phyloP scores from a whole-genome alignment of 2,113 vertebrate genomes.

The Oreotrochilus melanogaster region DNA sequence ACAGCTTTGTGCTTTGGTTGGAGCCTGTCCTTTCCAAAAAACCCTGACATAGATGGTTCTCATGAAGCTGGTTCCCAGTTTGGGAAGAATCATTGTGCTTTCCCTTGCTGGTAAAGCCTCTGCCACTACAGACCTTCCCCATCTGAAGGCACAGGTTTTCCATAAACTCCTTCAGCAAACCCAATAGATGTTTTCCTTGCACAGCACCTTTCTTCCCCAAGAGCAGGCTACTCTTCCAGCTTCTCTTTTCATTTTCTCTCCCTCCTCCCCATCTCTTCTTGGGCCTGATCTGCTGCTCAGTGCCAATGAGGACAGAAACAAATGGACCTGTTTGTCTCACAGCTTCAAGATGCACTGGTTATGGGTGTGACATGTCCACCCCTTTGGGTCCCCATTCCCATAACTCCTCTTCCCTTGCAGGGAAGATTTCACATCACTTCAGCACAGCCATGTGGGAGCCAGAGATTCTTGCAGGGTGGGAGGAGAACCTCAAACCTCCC shows the following conservation, averaged over 20 bases:
- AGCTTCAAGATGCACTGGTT: accelerated
- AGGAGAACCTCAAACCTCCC: background rate
- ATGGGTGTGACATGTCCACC: accelerated
- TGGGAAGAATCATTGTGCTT: background rate
- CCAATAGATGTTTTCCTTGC: background rate
- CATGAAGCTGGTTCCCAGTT: background rate
- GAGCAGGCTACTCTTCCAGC: background rate
- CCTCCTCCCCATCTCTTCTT: background rate
- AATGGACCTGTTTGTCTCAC: background rate
- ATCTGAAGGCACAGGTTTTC: background rate
- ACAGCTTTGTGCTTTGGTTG: background rate
- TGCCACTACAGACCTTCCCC: background rate
- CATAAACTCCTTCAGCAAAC: background rate
- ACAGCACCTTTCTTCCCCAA: background rate
- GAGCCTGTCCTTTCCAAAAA: background rate
- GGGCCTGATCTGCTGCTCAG: background rate
- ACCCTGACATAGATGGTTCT: background rate
- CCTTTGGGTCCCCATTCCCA: background rate
- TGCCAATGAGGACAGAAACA: background rate
- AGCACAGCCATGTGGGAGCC: background rate
- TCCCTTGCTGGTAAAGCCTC: background rate
- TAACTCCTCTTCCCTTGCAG: background rate
- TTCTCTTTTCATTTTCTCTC: background rate
- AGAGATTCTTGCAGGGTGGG: accelerated
- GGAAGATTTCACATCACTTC: background rate